Evolutionary conservation across 2,113 vertebrate genomes (phyloP).

Genomic region (Chionodraco myersi): DNA sequence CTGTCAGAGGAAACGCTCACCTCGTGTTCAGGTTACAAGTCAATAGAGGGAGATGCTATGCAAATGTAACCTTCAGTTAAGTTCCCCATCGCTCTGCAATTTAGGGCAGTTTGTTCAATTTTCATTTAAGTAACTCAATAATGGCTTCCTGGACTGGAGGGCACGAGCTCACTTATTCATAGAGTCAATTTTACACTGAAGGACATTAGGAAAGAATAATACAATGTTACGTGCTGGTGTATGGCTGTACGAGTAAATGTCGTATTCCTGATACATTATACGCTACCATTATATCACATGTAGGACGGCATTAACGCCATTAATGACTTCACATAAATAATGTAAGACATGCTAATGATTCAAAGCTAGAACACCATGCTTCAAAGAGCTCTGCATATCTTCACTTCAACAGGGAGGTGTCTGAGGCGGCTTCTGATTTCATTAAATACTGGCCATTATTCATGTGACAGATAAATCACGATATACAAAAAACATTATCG

Average conservation of each 20-base stretch:
- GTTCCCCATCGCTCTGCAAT: constrained; percentile 54
- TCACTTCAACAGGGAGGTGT: neutral
- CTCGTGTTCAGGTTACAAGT: constrained; percentile 80
- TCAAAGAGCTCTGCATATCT: neutral
- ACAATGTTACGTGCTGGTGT: neutral
- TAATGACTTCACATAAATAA: neutral
- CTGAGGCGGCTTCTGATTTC: neutral
- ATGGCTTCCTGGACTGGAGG: constrained; percentile 41
- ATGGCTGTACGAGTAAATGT: neutral
- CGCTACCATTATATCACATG: too few species aligned
- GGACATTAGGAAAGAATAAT: neutral
- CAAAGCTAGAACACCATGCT: neutral
- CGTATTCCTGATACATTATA: neutral
- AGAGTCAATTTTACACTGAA: neutral
- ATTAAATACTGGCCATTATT: neutral
- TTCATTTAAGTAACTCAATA: constrained; percentile 57
- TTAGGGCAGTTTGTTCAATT: constrained; percentile 62
- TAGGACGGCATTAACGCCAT: neutral
- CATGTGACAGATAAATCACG: neutral
- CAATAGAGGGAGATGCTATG: constrained; percentile 83
- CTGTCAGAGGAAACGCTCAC: constrained; percentile 62
- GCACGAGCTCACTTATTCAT: neutral
- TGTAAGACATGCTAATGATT: neutral
- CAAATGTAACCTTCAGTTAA: constrained; percentile 90
- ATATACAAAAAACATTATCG: neutral